phyloP scores from a whole-genome alignment of 2,888 invertebrate species.

The Orchesella flavescens region DNA sequence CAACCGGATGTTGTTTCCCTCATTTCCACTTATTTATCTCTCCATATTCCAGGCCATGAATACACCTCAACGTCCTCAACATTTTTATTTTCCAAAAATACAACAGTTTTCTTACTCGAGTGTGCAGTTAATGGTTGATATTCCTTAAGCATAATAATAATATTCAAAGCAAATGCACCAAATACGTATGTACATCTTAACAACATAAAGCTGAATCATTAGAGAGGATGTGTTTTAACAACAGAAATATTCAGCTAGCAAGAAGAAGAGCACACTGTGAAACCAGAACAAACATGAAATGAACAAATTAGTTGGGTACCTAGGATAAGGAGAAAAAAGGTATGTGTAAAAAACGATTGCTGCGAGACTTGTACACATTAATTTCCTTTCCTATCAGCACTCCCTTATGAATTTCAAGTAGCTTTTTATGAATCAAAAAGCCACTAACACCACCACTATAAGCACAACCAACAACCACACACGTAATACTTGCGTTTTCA shows the following conservation, averaged over 20 bases:
- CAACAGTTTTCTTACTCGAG: too few relatives aligned
- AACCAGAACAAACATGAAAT: conserved; percentile 1
- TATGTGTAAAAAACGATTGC: conserved; percentile 22
- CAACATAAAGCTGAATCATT: too few relatives aligned
- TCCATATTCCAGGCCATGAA: not conserved
- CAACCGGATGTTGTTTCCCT: conserved; percentile 58
- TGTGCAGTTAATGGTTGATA: too few relatives aligned
- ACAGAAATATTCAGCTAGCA: not conserved
- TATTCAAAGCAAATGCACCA: too few relatives aligned
- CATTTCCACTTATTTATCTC: conserved; percentile 31
- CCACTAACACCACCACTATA: not conserved
- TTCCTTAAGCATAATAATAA: too few relatives aligned
- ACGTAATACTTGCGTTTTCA: conserved; percentile 16
- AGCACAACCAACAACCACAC: conserved; percentile 13
- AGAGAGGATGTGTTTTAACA: too few relatives aligned
- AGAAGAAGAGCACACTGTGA: not conserved
- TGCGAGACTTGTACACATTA: conserved; percentile 33
- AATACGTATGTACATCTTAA: not conserved
- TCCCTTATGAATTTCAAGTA: conserved; percentile 46
- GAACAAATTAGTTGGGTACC: conserved; percentile 27
- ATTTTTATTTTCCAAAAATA: conserved; percentile 24
- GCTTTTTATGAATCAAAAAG: conserved; percentile 26
- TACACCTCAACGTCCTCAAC: not conserved
- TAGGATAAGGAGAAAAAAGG: not conserved
- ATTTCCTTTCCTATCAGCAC: conserved; percentile 51